Conservation (phyloP, 2,888 invertebrate genomes). For the Acleris holmiana region DNA sequence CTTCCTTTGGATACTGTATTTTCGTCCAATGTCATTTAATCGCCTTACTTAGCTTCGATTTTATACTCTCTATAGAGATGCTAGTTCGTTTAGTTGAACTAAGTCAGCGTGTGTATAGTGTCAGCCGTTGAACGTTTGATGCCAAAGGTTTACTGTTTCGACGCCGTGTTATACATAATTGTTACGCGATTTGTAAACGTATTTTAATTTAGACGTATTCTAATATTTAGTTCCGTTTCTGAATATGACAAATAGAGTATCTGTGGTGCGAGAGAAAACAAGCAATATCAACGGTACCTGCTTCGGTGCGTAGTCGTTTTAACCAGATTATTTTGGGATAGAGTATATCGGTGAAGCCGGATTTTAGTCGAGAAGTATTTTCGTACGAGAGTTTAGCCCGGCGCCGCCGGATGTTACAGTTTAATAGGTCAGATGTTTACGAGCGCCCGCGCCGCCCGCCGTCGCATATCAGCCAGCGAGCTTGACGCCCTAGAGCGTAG, state of each 20-base stretch:
- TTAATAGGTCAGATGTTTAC: constrained; percentile 40
- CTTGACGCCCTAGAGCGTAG: constrained; percentile 52
- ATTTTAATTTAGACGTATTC: constrained; percentile 45
- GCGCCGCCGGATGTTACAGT: constrained; percentile 42
- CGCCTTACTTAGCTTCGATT: constrained; percentile 54
- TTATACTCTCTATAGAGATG: constrained; percentile 56
- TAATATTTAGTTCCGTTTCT: constrained; percentile 41
- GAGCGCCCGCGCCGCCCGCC: constrained; percentile 34
- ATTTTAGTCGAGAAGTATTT: constrained; percentile 67
- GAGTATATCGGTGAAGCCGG: constrained; percentile 43
- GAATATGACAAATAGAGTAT: constrained; percentile 44
- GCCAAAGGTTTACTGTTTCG: constrained; percentile 65
- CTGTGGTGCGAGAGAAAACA: constrained; percentile 2
- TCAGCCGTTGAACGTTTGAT: constrained; percentile 57
- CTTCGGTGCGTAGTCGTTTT: constrained; percentile 48
- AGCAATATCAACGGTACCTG: background rate
- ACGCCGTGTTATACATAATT: constrained; percentile 55
- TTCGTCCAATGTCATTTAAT: constrained; percentile 48
- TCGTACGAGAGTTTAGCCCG: constrained; percentile 66
- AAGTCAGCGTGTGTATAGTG: constrained; percentile 45
- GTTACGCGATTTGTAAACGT: constrained; percentile 53
- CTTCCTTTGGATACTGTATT: constrained; percentile 37
- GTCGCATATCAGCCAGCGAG: constrained; percentile 43
- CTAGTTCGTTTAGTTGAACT: constrained; percentile 55
- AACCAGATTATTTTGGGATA: constrained; percentile 71